Evolutionary conservation across 2,113 vertebrate species (phyloP).

Genomic region (Psophia crepitans): DNA sequence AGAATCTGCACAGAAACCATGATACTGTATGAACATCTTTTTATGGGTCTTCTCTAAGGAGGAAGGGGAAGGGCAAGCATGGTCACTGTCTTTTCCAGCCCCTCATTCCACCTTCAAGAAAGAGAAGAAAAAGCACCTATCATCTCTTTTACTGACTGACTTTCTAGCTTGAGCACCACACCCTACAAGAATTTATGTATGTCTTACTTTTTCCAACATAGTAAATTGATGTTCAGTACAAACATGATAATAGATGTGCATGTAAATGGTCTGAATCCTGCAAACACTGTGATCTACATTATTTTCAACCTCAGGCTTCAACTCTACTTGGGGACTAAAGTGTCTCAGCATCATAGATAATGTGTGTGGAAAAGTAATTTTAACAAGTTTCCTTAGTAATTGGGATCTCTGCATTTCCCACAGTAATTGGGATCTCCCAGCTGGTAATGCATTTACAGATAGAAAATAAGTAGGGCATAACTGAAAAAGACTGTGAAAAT

Average conservation of each 20-base stretch:
- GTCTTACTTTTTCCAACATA: neutral
- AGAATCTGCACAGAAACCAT: neutral
- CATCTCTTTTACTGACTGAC: neutral
- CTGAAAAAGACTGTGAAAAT: neutral
- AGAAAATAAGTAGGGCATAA: slow-evolving; percentile 45
- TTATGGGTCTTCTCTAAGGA: neutral
- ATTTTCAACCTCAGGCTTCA: neutral
- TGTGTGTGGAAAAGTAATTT: neutral
- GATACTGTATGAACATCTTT: neutral
- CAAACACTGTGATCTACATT: neutral
- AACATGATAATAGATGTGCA: neutral
- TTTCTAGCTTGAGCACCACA: neutral
- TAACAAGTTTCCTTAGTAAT: neutral
- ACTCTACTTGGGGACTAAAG: neutral
- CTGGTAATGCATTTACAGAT: neutral
- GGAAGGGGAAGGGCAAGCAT: neutral
- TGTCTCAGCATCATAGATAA: neutral
- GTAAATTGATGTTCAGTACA: neutral
- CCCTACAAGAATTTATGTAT: neutral
- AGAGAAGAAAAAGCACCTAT: neutral
- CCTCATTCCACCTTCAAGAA: neutral
- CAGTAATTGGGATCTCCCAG: neutral
- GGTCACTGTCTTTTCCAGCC: neutral
- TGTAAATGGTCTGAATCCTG: neutral
- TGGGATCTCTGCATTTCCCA: neutral